Conservation (phyloP, 2,113 vertebrate genomes). For the Podilymbus podiceps region DNA sequence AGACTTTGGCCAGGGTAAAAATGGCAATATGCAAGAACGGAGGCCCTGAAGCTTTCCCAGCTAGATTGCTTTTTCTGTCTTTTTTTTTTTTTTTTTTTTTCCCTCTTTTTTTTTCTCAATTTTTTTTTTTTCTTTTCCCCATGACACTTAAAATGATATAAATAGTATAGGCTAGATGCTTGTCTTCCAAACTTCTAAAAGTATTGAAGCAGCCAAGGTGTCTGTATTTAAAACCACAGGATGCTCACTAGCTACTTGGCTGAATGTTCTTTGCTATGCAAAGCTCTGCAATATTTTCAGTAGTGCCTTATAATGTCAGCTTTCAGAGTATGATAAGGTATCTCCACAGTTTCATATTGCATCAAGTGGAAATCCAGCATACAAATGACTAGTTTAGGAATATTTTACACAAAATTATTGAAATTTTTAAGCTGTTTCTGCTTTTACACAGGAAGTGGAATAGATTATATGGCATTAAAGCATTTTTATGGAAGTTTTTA, state of each 20-base stretch:
- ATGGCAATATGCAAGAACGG: background rate
- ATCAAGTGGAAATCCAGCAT: slow-evolving; percentile 57
- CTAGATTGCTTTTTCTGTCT: background rate
- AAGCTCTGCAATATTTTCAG: slow-evolving; percentile 53
- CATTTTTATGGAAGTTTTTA: background rate
- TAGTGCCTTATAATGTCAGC: slow-evolving; percentile 31
- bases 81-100: background rate
- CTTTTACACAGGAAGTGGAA: background rate
- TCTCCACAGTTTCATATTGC: slow-evolving; percentile 49
- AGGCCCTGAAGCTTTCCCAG: background rate
- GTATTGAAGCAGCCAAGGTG: background rate
- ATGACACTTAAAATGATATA: background rate
- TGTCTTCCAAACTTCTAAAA: background rate
- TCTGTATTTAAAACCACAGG: background rate
- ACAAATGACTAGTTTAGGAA: slow-evolving; percentile 49
- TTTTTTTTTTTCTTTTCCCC: background rate
- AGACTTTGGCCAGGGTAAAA: background rate
- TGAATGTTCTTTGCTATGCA: slow-evolving; percentile 10
- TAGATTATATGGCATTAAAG: background rate
- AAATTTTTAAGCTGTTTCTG: slow-evolving; percentile 33
- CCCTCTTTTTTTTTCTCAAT: background rate
- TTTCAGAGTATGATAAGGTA: slow-evolving; percentile 55
- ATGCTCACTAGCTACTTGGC: background rate
- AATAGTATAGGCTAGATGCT: background rate
- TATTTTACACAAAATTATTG: slow-evolving; percentile 56